Conservation (phyloP, 2,113 vertebrate species). For the Plotosus lineatus region DNA sequence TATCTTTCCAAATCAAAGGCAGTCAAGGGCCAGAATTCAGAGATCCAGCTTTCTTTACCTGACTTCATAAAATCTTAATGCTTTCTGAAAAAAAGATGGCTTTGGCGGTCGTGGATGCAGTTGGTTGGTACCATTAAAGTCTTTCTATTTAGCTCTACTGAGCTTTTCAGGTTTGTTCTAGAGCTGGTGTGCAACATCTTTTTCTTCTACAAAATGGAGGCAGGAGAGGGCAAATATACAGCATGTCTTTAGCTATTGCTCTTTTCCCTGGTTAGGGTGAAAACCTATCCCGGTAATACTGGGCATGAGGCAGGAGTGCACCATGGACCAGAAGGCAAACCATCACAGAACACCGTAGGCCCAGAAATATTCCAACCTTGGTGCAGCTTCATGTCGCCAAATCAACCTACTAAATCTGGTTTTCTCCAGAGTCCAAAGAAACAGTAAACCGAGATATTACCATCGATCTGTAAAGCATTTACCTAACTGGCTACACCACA, state of each 20-base stretch:
- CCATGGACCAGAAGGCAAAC: not conserved
- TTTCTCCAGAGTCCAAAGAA: not conserved
- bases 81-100: not conserved
- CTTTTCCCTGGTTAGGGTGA: not conserved
- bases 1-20: conserved; percentile 42
- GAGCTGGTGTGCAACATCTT: not conserved
- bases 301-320: not conserved
- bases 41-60: conserved; percentile 22
- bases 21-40: conserved; percentile 24
- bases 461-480: not conserved
- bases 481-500: not conserved
- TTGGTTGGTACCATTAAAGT: not conserved
- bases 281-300: not conserved
- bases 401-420: too few relatives aligned
- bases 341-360: not conserved
- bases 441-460: not conserved
- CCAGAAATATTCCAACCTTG: not conserved
- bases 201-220: not conserved
- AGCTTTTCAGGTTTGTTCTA: not conserved
- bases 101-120: not conserved
- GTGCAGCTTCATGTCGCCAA: not conserved
- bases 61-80: not conserved
- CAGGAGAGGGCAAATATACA: not conserved
- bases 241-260: not conserved
- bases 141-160: not conserved